Evolutionary conservation across 2,113 vertebrate genomes (phyloP), one percentile per base, ranked within the genome.

Genomic region (Nanorana parkeri): DNA sequence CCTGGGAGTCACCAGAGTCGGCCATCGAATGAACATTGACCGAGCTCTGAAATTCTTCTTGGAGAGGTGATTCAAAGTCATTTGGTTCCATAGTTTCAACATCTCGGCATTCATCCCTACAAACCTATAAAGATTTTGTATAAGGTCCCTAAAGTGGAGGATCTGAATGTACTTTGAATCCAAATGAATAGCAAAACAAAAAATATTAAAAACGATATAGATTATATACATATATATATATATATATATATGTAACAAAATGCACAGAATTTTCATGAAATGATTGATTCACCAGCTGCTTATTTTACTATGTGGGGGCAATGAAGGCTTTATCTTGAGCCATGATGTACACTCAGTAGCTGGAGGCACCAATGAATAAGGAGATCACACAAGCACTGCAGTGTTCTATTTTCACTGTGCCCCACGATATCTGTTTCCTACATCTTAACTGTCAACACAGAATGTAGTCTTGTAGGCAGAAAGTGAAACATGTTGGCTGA

Each of bases 1-100:
- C 80, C 87, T 98, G 86, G 97, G 97, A 0, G 97, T 98, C 75
- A 98, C 96, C 3, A 94, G 97, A n/a, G 97, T 98, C 5, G 97
- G 96, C 17, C 96, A 98, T 87, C 95, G 96, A 72, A 98, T 98
- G 96, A 98, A 98, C 89, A 98, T 98, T 67, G 96, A 97, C 78
- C 92, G 97, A 17, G 97, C 96, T 65, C 93, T 98, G 85, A 95
- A 95, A 86, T 94, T 92, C 58, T 94, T 98, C 80, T 91, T 97
- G 85, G 95, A 98, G 92, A 97, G 96, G 96, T 98, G 95, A 98
- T 96, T 91, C 92, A 81, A 80, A 17, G 32, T 76, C 26, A 56
- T 74, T 67, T 26, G 71, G 68, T 75, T 66, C 68, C 41, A 51
- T 73, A 81, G 61, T 81, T 66, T 54, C 51, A 68, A 60, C 52